Conservation (phyloP, 2,797 vertebrate genomes). For the Iguana delicatissima region DNA sequence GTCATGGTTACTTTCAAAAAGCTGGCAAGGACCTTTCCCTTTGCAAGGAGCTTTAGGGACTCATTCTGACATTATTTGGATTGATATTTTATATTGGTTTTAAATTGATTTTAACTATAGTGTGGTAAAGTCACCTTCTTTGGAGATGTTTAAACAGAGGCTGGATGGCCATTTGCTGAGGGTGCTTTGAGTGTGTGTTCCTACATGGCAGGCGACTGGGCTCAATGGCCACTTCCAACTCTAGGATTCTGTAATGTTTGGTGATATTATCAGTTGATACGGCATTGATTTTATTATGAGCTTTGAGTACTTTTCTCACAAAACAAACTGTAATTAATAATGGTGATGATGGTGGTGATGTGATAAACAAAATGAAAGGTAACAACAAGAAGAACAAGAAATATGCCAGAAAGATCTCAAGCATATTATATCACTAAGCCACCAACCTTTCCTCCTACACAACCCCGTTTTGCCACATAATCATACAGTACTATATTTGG, state of each 20-base stretch:
- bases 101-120: neutral
- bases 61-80: neutral
- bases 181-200: too few species aligned
- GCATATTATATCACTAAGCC: neutral
- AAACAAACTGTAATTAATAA: neutral
- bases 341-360: too few species aligned
- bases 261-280: neutral
- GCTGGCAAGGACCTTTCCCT: neutral
- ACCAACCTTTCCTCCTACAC: neutral
- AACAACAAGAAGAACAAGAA: neutral
- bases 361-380: too few species aligned
- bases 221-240: too few species aligned
- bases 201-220: too few species aligned
- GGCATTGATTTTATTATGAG: neutral
- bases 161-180: too few species aligned
- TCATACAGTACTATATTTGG: neutral
- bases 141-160: too few species aligned
- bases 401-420: neutral
- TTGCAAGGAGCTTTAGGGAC: neutral
- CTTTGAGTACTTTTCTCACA: neutral
- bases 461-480: neutral
- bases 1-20: neutral
- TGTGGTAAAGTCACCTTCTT: too few species aligned
- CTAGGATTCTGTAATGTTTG: neutral
- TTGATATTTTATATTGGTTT: neutral